Evolutionary conservation across 2,888 invertebrate genomes (phyloP).

Genomic region (Lithodes maja): DNA sequence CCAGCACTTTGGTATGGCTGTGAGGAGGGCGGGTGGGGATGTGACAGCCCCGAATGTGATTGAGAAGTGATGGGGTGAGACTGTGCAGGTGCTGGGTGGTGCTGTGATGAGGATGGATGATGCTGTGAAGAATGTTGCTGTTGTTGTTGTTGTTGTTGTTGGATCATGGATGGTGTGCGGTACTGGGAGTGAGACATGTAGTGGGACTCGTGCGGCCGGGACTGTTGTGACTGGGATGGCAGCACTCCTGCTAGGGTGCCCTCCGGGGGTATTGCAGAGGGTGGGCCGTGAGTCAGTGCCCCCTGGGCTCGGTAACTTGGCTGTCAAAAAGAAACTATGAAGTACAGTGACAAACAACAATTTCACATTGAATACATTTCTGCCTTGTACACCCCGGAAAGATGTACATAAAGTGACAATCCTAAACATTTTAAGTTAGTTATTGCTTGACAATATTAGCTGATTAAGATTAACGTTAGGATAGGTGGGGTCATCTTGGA

Average conservation of each 20-base stretch:
- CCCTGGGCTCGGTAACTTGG: slow-evolving; percentile 19
- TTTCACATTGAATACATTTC: too few relatives aligned
- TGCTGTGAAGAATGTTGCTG: slow-evolving; percentile 2
- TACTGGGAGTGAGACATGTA: slow-evolving; percentile 35
- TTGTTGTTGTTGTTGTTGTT: slow-evolving; percentile 13
- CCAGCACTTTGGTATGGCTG: neutral
- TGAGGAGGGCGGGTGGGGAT: slow-evolving; percentile 23
- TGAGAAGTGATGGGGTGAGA: slow-evolving; percentile 17
- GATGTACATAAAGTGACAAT: too few relatives aligned
- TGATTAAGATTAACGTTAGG: too few relatives aligned
- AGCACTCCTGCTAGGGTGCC: slow-evolving; percentile 64
- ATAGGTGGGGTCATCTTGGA: too few relatives aligned
- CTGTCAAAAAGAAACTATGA: neutral
- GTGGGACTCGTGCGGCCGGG: slow-evolving; percentile 53
- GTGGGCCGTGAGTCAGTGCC: slow-evolving; percentile 20
- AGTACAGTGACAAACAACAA: too few relatives aligned
- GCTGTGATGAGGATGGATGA: slow-evolving; percentile 24
- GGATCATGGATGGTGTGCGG: neutral
- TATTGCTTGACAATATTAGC: too few relatives aligned
- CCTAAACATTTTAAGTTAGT: too few relatives aligned
- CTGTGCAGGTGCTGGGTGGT: neutral
- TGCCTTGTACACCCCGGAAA: too few relatives aligned
- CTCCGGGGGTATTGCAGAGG: slow-evolving; percentile 59
- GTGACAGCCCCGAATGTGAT: neutral
- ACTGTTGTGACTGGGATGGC: slow-evolving; percentile 39